Base-by-base conservation (phyloP, 2,797 vertebrate species). In the Bovichtus diacanthus region DNA sequence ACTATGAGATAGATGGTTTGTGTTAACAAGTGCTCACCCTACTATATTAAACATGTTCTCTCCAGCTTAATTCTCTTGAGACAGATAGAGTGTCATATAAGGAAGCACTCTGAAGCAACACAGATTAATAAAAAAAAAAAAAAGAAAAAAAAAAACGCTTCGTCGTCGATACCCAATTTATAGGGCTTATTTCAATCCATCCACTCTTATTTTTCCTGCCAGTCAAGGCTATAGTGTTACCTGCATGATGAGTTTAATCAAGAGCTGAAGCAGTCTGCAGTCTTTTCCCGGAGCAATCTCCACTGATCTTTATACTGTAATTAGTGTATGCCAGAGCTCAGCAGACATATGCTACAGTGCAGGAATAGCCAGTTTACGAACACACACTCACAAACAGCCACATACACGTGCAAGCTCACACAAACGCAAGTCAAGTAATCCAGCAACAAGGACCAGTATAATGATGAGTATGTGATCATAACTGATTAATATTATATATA, bases 291-390 rank as follows among this genome's bases (percentile, higher is more conserved):
- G 11, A 63, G 44, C 54, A 79, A 70, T 85, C 59, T 71, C 56
- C 12, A 31, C 70, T 72, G 44, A 90, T 90, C 87, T 83, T 80
- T 76, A 74, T 66, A 55, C 79, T 78, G 80, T 83, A 84, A 88
- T 90, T 85, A 86, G 78, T 53, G 64, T 18, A 83, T 79, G 70
- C 71, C 68, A 76, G 70, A 81, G 83, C 72, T 84, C 75, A 86
- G 74, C 76, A 81, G 81, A 78, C 83, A 69, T 72, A 67, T 80
- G 82, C 53, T 85, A 50, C 63, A 61, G 46, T 36, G 55, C 21
- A 74, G 58, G 78, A 61, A 65, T 31, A 47, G 41, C 23, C 65
- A 65, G 55, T 34, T 55, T 77, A 53, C 76, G 2, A 15, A 36
- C 36, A 29, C 29, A 21, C 18, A 38, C 49, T 8, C 36, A 39